Conservation (phyloP, 1,140 invertebrate species). For the Sesamia nonagrioides region DNA sequence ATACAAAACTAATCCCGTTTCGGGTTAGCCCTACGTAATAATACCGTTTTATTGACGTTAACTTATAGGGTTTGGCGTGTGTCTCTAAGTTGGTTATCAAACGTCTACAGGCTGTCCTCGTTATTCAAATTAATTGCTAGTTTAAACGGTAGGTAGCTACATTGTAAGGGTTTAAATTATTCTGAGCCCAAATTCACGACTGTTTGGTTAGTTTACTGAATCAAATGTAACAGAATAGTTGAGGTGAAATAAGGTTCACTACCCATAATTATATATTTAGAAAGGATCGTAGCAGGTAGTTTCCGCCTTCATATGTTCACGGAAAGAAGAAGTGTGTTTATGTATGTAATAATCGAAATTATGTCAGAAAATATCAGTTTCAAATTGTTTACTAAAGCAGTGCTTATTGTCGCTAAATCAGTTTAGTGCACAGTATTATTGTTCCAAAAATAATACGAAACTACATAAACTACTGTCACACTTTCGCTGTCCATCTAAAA, state of each 20-base stretch:
- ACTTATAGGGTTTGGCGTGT: constrained; percentile 43
- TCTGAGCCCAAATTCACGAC: not conserved
- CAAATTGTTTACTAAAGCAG: no score
- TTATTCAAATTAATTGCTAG: constrained; percentile 38
- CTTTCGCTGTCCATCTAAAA: no score
- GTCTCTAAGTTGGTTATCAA: constrained; percentile 44
- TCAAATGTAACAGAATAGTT: not conserved
- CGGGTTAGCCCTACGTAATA: constrained; percentile 37
- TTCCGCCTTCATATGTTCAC: no score
- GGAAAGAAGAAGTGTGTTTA: no score
- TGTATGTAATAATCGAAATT: no score
- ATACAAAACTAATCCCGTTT: constrained; percentile 47
- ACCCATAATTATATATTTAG: not conserved
- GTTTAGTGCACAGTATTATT: no score
- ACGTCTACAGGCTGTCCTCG: constrained; percentile 36
- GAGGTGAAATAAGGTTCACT: not conserved
- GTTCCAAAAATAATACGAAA: no score
- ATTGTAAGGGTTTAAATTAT: constrained; percentile 23
- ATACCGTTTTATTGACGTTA: constrained; percentile 43
- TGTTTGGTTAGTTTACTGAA: not conserved
- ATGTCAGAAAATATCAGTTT: no score
- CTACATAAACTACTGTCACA: no score
- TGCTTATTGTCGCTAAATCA: no score
- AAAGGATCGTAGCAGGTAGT: no score
- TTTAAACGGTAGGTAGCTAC: constrained; percentile 1